Conservation (phyloP, 2,888 invertebrate species). For the Parnassius glacialis region DNA sequence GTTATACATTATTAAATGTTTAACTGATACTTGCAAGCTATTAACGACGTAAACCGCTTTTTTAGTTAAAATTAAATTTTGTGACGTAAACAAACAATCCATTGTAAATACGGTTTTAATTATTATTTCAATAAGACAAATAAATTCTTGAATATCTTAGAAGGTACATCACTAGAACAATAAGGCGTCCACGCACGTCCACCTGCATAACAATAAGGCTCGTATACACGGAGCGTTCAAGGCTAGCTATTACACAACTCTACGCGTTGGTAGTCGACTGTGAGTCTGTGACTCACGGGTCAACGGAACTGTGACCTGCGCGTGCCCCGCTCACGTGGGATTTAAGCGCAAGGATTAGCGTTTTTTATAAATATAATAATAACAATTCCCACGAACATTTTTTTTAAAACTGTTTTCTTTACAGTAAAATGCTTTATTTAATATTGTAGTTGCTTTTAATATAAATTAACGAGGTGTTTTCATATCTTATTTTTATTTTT, state of each 20-base stretch:
- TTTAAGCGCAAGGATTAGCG: conserved; percentile 25
- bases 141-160: not conserved
- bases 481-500: no score
- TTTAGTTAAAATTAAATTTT: not conserved
- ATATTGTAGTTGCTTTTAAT: no score
- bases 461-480: no score
- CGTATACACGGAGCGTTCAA: conserved; percentile 27
- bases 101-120: not conserved
- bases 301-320: conserved; percentile 50
- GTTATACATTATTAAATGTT: no score
- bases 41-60: not conserved
- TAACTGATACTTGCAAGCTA: no score
- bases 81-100: not conserved
- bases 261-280: conserved; percentile 27
- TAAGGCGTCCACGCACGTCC: conserved; percentile 11
- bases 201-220: conserved; percentile 12
- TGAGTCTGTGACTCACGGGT: conserved; percentile 55
- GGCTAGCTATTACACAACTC: conserved; percentile 32
- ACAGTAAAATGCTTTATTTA: no score
- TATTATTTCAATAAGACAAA: not conserved
- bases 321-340: conserved; percentile 36
- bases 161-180: conserved; percentile 9
- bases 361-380: conserved; percentile 15
- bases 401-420: not conserved
- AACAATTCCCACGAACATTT: conserved; percentile 25